These are phyloP conservation scores for Pantherophis alleghaniensis DNA, from an alignment of 2,797 vertebrate species.

Conservation along the genomic window DNA sequence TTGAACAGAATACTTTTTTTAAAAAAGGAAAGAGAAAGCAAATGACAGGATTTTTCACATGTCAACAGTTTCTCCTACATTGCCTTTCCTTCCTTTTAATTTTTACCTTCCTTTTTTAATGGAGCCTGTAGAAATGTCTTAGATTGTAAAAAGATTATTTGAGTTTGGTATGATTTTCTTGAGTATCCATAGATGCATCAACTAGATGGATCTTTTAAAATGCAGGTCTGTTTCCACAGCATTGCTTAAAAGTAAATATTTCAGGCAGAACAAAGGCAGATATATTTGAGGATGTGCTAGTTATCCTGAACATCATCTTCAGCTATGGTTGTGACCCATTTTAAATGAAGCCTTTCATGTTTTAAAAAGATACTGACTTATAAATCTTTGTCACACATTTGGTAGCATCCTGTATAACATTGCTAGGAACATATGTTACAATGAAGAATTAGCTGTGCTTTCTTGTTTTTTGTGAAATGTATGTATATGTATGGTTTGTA, in stretches of 20 bases:
- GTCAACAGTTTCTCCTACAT: background rate
- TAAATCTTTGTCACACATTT: slow-evolving; percentile 42
- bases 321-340: slow-evolving; percentile 11
- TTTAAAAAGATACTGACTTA: slow-evolving; percentile 35
- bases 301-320: slow-evolving; percentile 16
- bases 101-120: background rate
- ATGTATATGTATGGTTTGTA: background rate
- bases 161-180: slow-evolving; percentile 14
- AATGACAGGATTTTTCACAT: background rate
- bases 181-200: slow-evolving; percentile 22
- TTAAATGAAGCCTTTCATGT: slow-evolving; percentile 18
- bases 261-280: slow-evolving; percentile 20
- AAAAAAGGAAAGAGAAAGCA: slow-evolving; percentile 6
- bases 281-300: slow-evolving; percentile 27
- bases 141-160: background rate
- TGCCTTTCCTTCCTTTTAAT: slow-evolving; percentile 20
- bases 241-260: background rate
- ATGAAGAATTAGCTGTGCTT: slow-evolving; percentile 39
- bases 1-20: background rate
- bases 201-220: background rate
- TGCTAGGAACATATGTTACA: slow-evolving; percentile 37
- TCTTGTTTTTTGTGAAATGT: slow-evolving; percentile 40
- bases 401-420: slow-evolving; percentile 2
- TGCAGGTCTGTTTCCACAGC: background rate
- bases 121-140: background rate